Evolutionary conservation across 2,888 invertebrate genomes (phyloP).

Genomic region (Hetaerina titia): DNA sequence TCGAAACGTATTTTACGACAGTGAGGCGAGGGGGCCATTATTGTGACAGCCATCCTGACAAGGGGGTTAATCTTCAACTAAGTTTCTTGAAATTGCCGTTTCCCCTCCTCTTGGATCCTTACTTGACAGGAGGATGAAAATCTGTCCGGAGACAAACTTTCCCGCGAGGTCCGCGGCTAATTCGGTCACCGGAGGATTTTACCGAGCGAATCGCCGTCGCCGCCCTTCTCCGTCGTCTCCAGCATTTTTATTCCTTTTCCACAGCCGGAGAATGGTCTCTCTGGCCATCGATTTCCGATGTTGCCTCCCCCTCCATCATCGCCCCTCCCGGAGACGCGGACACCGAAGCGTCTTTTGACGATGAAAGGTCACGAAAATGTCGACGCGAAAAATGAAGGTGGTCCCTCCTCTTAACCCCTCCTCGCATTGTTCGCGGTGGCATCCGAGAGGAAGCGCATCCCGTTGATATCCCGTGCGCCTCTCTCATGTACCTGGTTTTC

Average conservation of each 20-base stretch:
- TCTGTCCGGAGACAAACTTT: background rate
- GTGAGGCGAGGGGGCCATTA: too few relatives aligned
- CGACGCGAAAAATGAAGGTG: background rate
- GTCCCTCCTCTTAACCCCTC: background rate
- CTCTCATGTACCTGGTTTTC: background rate
- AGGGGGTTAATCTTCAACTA: too few relatives aligned
- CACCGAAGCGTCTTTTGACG: background rate
- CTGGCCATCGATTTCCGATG: constrained; percentile 14
- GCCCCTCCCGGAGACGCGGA: background rate
- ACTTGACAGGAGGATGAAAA: background rate
- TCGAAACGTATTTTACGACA: too few relatives aligned
- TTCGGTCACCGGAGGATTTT: background rate
- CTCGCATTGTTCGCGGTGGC: constrained; percentile 11
- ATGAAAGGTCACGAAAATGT: background rate
- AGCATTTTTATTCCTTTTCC: background rate
- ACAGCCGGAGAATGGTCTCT: background rate
- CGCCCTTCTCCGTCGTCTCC: background rate
- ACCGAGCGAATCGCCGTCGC: background rate
- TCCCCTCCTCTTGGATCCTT: too few relatives aligned
- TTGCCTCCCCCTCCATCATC: background rate
- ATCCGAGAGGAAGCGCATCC: background rate
- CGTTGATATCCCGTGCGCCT: background rate
- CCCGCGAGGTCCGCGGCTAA: background rate
- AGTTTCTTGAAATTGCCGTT: too few relatives aligned
- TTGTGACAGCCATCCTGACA: too few relatives aligned